phyloP scores from a whole-genome alignment of 2,113 vertebrate genomes.

The Halcyon malimbica region DNA sequence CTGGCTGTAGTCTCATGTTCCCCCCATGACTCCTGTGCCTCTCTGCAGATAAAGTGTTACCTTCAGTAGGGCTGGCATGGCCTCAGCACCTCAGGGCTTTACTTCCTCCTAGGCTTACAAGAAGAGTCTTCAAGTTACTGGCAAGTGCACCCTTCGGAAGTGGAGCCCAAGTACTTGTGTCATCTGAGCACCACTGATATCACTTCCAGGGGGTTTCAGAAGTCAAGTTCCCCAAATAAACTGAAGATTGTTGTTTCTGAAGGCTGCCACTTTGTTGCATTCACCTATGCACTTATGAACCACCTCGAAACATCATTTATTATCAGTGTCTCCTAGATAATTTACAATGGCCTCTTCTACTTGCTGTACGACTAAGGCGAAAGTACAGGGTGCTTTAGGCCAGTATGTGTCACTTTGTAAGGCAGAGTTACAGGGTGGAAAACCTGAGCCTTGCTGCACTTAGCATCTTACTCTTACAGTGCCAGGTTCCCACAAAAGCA shows the following conservation, averaged over 20 bases:
- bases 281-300: background rate
- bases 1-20: background rate
- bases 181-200: background rate
- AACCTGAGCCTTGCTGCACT: background rate
- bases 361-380: background rate
- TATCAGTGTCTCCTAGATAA: background rate
- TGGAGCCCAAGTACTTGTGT: conserved; percentile 1
- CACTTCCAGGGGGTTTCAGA: background rate
- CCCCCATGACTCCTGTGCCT: background rate
- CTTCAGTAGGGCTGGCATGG: background rate
- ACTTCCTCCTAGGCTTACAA: conserved; percentile 17
- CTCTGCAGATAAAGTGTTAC: background rate
- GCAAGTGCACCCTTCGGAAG: background rate
- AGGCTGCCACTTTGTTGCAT: background rate
- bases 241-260: background rate
- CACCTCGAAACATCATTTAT: background rate
- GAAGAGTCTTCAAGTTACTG: conserved; percentile 14
- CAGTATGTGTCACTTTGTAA: rapidly evolving
- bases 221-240: background rate
- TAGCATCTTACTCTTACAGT: rapidly evolving
- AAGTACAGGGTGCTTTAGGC: background rate
- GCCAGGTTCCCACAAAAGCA: background rate
- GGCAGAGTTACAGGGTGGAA: background rate
- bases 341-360: background rate
- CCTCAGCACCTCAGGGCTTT: background rate